Conservation (phyloP, 1,140 invertebrate species). For the Zelostemma sp. region DNA sequence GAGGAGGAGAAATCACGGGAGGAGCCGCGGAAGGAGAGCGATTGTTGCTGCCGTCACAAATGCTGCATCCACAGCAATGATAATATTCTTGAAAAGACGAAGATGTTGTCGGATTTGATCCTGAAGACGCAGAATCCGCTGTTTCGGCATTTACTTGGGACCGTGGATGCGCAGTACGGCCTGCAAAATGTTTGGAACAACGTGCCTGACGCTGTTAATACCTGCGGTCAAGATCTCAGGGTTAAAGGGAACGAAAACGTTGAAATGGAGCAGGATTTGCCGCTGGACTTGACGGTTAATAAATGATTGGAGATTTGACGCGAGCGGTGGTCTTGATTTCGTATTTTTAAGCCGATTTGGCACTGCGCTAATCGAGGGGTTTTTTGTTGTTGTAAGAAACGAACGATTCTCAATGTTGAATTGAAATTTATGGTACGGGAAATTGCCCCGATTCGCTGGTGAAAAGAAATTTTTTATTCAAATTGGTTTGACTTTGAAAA, state of each 20-base stretch:
- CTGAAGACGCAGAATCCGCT: slow-evolving; percentile 63
- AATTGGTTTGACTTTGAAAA: no score
- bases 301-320: slow-evolving; percentile 58
- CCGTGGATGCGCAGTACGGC: slow-evolving; percentile 62
- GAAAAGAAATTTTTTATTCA: no score
- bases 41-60: slow-evolving; percentile 63
- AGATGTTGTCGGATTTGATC: slow-evolving; percentile 65
- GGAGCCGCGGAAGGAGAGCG: slow-evolving; percentile 4
- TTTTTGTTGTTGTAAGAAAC: no score
- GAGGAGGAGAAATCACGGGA: not conserved
- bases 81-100: slow-evolving; percentile 61
- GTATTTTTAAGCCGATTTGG: no score
- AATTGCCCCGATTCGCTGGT: no score
- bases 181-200: slow-evolving; percentile 59
- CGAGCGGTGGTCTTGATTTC: no score
- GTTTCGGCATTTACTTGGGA: slow-evolving; percentile 60
- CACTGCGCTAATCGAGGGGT: no score
- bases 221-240: slow-evolving; percentile 61
- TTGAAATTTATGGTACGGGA: no score
- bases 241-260: slow-evolving; percentile 52
- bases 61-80: slow-evolving; percentile 63
- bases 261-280: slow-evolving; percentile 67
- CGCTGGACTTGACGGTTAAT: slow-evolving; percentile 64
- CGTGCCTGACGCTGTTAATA: slow-evolving; percentile 46
- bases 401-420: no score